A percentile compares a stretch with the other conserved stretches of the same genome.
Conservation (phyloP, 1,140 invertebrate species). For the Panulirus ornatus region DNA sequence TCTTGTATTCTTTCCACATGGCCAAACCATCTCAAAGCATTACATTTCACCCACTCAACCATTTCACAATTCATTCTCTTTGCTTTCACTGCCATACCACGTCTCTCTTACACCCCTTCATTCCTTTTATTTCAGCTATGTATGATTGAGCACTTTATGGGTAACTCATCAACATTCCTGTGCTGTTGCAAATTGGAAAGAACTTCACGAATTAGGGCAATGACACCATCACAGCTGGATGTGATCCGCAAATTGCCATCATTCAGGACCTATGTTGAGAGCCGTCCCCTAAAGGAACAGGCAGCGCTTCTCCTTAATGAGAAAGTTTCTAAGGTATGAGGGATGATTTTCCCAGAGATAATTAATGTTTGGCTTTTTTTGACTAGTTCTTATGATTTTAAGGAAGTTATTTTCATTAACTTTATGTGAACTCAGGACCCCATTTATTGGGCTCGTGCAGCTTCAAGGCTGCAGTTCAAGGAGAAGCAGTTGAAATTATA, state of each 20-base stretch:
- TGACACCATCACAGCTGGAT: constrained; percentile 60
- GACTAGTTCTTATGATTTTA: not conserved
- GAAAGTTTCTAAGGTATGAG: constrained; percentile 58
- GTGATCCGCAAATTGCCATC: constrained; percentile 65
- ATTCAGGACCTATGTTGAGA: constrained; percentile 61
- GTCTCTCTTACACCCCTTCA: no score
- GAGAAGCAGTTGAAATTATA: no score
- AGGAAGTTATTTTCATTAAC: no score
- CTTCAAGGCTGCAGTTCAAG: no score
- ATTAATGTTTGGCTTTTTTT: no score
- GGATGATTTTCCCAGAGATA: not conserved
- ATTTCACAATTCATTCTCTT: no score
- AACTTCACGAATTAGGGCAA: not conserved
- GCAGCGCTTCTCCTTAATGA: constrained; percentile 61
- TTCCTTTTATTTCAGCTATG: constrained; percentile 61
- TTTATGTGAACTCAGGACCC: no score
- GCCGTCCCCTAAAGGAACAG: constrained; percentile 55
- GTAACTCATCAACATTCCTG: constrained; percentile 47
- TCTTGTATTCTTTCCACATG: no score
- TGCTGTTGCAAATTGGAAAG: constrained; percentile 48
- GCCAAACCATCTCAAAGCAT: no score
- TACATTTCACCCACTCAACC: no score
- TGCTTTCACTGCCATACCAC: no score
- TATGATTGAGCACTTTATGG: constrained; percentile 70
- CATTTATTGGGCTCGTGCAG: no score